Conservation (phyloP, 53 echinoderm and acorn worm species). For the Apostichopus leukothele region DNA sequence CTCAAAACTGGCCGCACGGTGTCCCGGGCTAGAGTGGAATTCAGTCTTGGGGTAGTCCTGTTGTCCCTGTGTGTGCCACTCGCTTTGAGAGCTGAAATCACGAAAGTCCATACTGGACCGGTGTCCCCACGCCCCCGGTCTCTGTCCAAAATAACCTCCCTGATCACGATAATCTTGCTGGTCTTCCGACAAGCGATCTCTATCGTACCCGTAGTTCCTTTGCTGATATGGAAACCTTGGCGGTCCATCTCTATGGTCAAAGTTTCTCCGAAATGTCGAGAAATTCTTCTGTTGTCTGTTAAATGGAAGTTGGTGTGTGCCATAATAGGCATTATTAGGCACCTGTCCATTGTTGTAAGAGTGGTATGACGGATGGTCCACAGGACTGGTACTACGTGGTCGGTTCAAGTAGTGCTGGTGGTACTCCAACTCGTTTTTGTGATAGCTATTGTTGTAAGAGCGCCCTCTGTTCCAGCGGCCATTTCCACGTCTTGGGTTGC, state of each 20-base stretch:
- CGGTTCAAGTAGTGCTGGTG: constrained; percentile 17
- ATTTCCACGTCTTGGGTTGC: constrained; percentile 10
- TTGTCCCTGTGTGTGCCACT: constrained; percentile 28
- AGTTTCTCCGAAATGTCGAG: constrained; percentile 23
- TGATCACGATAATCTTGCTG: neutral
- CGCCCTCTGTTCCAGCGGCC: constrained; percentile 36
- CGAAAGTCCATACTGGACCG: neutral
- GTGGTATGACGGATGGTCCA: constrained; percentile 10
- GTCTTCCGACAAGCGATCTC: neutral
- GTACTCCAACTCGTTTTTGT: constrained; percentile 43
- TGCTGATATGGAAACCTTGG: constrained; percentile 2
- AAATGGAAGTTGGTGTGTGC: constrained; percentile 11
- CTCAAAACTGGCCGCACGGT: constrained; percentile 19
- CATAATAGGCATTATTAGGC: constrained; percentile 3
- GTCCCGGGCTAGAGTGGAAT: constrained; percentile 17
- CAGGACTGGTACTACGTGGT: constrained; percentile 45
- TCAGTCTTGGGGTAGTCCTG: constrained; percentile 1
- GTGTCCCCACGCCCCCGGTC: neutral
- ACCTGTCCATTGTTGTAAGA: constrained; percentile 21
- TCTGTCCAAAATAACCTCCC: constrained; percentile 6
- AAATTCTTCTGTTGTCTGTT: constrained; percentile 41
- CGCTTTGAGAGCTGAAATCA: neutral
- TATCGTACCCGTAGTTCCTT: constrained; percentile 19
- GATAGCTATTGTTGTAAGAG: constrained; percentile 15
- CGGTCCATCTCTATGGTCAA: constrained; percentile 1